Evolutionary conservation across 2,113 vertebrate species (phyloP), one percentile per base, ranked within the genome.

Genomic region (Clupea harengus): DNA sequence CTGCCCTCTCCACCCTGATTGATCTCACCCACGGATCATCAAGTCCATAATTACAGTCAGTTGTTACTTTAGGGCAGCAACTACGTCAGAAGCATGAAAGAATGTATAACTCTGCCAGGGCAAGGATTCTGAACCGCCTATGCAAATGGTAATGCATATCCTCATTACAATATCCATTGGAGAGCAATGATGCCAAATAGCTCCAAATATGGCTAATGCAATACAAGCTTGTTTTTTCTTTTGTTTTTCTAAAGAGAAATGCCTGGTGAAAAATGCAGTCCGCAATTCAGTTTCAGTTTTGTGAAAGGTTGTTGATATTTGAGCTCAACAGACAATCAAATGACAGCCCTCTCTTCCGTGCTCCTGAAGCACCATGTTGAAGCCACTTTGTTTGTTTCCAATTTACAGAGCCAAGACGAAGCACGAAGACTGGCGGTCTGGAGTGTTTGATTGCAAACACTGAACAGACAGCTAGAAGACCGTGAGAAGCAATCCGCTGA

Each of bases 41-140:
- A 78, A 32, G 28, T 32, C 72, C 72, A 78, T 78, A 78, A 78
- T 78, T 78, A 78, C 72, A 39, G 72, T 32, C 28, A 17, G 72
- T 78, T 39, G 72, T 32, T 78, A 78, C 72, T 32, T 78, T 15
- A 39, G 72, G 28, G 28, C 72, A 78, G 72, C 28, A 17, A 39
- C 28, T 17, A 4, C 28, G 32, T 39, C 28, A 39, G 72, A 78
- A 4, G 15, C 28, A 39, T 32, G 25, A 78, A 44, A 78, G 72
- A 11, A 32, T 32, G 1, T 28, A 78, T 28, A 78, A 32, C 28
- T 78, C 67, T 28, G 67, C 10, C 13, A 78, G 72, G 28, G 32
- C 72, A 78, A 44, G 28, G 72, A 44, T 78, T 78, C 72, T 39
- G 28, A 44, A 78, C 72, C 39, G 28, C 52, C 52, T 3, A 18